Conservation (phyloP, 2,888 invertebrate genomes). For the Campaea margaritaria region DNA sequence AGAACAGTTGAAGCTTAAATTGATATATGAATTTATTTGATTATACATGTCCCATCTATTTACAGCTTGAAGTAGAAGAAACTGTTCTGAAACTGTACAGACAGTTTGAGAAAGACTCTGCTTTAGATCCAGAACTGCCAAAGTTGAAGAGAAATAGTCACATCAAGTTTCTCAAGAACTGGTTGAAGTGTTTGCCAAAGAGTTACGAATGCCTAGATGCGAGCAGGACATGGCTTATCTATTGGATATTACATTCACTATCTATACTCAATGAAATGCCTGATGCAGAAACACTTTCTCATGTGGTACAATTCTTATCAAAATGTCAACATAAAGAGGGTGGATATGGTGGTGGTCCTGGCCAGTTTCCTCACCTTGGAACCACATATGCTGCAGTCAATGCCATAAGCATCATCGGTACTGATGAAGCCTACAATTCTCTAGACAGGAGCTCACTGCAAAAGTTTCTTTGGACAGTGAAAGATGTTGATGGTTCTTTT, state of each 20-base stretch:
- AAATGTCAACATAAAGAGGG: constrained; percentile 92
- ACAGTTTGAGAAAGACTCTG: constrained; percentile 73
- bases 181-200: constrained; percentile 87
- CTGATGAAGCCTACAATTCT: constrained; percentile 93
- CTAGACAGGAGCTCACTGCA: constrained; percentile 92
- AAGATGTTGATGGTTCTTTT: constrained; percentile 95
- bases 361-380: constrained; percentile 96
- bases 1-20: not conserved
- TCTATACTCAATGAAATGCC: constrained; percentile 87
- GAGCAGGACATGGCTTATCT: constrained; percentile 98
- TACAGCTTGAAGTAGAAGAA: constrained; percentile 74
- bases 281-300: constrained; percentile 68
- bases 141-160: constrained; percentile 88
- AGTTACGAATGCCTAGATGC: constrained; percentile 95
- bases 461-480: constrained; percentile 91
- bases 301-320: constrained; percentile 70
- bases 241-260: constrained; percentile 97
- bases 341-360: constrained; percentile 98
- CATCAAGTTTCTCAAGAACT: constrained; percentile 87
- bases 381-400: constrained; percentile 99
- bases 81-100: constrained; percentile 68
- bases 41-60: constrained; percentile 28
- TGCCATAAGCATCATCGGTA: constrained; percentile 95
- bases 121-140: constrained; percentile 82
- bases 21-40: not conserved